Evolutionary conservation across 2,888 invertebrate genomes (phyloP).

Genomic region (Rotaria sp.): DNA sequence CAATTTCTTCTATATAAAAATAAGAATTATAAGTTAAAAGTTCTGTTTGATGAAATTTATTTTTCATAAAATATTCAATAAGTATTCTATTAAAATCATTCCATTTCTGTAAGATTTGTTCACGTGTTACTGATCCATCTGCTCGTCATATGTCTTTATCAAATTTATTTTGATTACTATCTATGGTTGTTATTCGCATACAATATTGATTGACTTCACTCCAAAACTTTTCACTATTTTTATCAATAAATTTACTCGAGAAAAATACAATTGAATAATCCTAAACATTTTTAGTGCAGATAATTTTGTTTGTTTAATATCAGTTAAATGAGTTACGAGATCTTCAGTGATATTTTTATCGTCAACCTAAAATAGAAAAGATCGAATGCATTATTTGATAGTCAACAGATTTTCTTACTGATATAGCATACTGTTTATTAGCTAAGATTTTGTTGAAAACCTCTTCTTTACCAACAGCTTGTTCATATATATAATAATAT

Average conservation of each 20-base stretch:
- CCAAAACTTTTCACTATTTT: background rate
- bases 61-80: too few species aligned
- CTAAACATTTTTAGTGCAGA: background rate
- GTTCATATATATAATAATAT: constrained; percentile 6
- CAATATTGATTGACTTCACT: background rate
- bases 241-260: background rate
- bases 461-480: background rate
- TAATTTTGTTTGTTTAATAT: background rate
- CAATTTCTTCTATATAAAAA: background rate
- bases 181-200: background rate
- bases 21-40: too few species aligned
- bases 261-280: background rate
- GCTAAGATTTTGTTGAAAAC: background rate
- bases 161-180: background rate
- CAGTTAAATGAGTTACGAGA: background rate
- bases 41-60: too few species aligned
- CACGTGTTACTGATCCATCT: background rate
- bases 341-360: constrained; percentile 1
- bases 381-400: background rate
- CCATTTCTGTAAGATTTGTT: too few species aligned
- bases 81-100: too few species aligned
- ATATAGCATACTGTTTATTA: background rate
- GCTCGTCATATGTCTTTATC: background rate
- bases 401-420: background rate
- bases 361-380: background rate